Evolutionary conservation across 2,888 invertebrate genomes (phyloP).

Genomic region (Pammene aurita): DNA sequence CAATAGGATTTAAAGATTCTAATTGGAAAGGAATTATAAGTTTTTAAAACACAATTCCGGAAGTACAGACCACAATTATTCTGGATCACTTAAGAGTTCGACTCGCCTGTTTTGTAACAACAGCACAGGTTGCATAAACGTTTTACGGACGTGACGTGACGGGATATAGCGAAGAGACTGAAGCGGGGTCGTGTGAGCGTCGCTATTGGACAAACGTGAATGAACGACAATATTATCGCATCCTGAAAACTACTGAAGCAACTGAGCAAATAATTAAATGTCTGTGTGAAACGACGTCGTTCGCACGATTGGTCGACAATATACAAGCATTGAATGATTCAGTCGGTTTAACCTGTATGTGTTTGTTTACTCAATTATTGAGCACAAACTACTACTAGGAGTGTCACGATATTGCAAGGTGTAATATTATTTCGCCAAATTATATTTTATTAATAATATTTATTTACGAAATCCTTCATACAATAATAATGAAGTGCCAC

Average conservation of each 20-base stretch:
- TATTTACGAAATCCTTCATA: too few relatives aligned
- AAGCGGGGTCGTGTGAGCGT: conserved; percentile 5
- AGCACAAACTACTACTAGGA: too few relatives aligned
- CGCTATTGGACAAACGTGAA: conserved; percentile 16
- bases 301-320: neutral
- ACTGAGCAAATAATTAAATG: conserved; percentile 32
- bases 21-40: too few relatives aligned
- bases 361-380: too few relatives aligned
- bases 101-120: neutral
- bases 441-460: too few relatives aligned
- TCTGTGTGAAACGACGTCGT: neutral
- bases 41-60: too few relatives aligned
- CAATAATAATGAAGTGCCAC: too few relatives aligned
- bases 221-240: conserved; percentile 7
- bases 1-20: too few relatives aligned
- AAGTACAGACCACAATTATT: neutral
- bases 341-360: too few relatives aligned
- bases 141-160: conserved; percentile 30
- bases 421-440: too few relatives aligned
- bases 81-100: neutral
- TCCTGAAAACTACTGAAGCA: conserved; percentile 19
- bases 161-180: conserved; percentile 19
- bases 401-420: too few relatives aligned
- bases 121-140: conserved; percentile 27
- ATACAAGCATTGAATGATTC: neutral